Evolutionary conservation across 1,140 invertebrate genomes (phyloP), one percentile per base, ranked within the genome.

Genomic region (Leptopilina boulardi): DNA sequence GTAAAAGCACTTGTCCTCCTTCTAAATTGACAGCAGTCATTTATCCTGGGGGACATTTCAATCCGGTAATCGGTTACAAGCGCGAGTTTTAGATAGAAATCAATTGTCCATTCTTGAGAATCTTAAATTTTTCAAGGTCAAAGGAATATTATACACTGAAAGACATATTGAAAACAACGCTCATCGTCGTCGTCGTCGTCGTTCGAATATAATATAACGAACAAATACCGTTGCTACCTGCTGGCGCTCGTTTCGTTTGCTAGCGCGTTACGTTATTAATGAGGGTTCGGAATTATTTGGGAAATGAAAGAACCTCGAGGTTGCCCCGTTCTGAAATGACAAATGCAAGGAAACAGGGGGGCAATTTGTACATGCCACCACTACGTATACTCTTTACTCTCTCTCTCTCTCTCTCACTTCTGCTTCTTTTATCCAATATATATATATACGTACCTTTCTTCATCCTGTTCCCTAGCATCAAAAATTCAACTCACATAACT

Each of bases 321-420:
- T 83, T 85, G 80, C 84, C 79, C 80, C 77, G 80, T 81, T 85
- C 81, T 75, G 82, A 87, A 87, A 88, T 88, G 87, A 88, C 87
- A 88, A 88, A 88, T 88, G 85, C 85, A 87, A 87, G 86, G 84
- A 88, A 87, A 87, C 87, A 82, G 84, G 84, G 85, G 82, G 86
- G 85, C 84, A 87, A 88, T 88, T 88, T 88, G 86, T 88, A 87
- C 83, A 83, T 79, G 87, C 85, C 87, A 87, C 73, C 66, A 76
- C 78, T 80, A 83, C 81, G 82, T 84, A 83, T 84, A 85, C 80
- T 81, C 83, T 81, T 82, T 82, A 77, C 73, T 82, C 79, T 81
- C 79, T 77, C 74, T 72, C 76, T n/a, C 74, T 80, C 78, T 73
- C 76, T 75, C 80, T 70, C 70, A 21, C 54, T 56, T 10, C 23